Evolutionary conservation across 1,140 invertebrate genomes (phyloP), one percentile per base, ranked within the genome.

Genomic region (Palaemon carinicauda): DNA sequence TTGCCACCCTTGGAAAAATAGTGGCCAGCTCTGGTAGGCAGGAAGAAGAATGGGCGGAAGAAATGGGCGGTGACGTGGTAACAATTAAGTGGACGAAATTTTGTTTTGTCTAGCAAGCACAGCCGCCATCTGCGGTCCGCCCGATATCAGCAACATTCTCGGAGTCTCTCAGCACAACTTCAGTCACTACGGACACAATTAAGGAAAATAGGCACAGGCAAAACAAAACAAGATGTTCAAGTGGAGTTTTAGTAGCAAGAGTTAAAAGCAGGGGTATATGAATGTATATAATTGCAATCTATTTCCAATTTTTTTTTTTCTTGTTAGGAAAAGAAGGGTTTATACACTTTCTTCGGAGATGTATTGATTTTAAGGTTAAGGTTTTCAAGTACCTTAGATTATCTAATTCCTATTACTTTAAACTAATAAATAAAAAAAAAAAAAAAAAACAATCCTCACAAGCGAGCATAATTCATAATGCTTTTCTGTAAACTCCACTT

Each of bases 131-230:
- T 90, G 95, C 94, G 92, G 96, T 96, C 82, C 91, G 87, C 94
- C 95, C 96, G 90, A 94, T 95, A 94, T 98, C 97, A 90, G 96
- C 96, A 89, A 97, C 84, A 50, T 87, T 87, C 56, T 87, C 96
- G 91, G 97, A 96, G 91, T 98, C 97, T 94, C 98, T 97, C 91
- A 98, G 95, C 92, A 98, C 96, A 92, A 99, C 97, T 94, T 98
- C 98, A 94, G 98, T 97, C 97, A 98, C 96, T 98, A 93, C 92
- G 92, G 92, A 91, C 90, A 87, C 90, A 90, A 92, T 94, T 94
- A 94, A 94, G 94, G 94, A 94, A 94, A 93, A 91, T 93, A 91
- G 92, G 93, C 91, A 50, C 74, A 77, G 74, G 52, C 33, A 77
- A 50, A 77, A 50, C 56, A 90, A 91, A 90, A 89, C 52, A 88